phyloP scores from a whole-genome alignment of 2,888 invertebrate genomes.

The Elegia similella region DNA sequence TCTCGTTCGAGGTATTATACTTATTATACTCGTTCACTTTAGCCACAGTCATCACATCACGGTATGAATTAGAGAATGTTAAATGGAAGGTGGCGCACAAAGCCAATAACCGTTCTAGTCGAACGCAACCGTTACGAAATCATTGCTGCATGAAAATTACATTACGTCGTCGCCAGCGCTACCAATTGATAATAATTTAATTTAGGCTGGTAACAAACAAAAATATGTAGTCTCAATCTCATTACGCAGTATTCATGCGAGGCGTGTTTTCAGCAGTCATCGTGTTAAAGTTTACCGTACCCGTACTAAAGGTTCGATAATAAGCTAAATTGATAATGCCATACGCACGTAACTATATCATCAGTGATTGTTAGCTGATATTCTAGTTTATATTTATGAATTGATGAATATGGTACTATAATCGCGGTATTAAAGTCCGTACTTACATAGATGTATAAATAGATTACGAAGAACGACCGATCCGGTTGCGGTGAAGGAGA shows the following conservation, averaged over 20 bases:
- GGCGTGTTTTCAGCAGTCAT: no score
- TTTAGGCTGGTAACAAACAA: neutral
- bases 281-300: no score
- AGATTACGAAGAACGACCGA: constrained; percentile 80
- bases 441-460: constrained; percentile 76
- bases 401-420: constrained; percentile 34
- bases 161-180: constrained; percentile 41
- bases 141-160: constrained; percentile 76
- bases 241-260: no score
- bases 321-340: neutral
- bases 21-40: no score
- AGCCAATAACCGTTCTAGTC: constrained; percentile 77
- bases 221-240: neutral
- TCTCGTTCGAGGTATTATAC: neutral
- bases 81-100: constrained; percentile 59
- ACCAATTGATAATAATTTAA: constrained; percentile 27
- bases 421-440: constrained; percentile 71
- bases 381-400: neutral
- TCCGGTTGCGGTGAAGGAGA: constrained; percentile 80
- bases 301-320: neutral
- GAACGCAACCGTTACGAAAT: constrained; percentile 80
- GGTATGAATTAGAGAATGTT: constrained; percentile 48
- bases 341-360: neutral
- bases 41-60: constrained; percentile 14
- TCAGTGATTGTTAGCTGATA: neutral